Base-by-base conservation (phyloP, 2,797 vertebrate genomes). In the Mus spretus region DNA sequence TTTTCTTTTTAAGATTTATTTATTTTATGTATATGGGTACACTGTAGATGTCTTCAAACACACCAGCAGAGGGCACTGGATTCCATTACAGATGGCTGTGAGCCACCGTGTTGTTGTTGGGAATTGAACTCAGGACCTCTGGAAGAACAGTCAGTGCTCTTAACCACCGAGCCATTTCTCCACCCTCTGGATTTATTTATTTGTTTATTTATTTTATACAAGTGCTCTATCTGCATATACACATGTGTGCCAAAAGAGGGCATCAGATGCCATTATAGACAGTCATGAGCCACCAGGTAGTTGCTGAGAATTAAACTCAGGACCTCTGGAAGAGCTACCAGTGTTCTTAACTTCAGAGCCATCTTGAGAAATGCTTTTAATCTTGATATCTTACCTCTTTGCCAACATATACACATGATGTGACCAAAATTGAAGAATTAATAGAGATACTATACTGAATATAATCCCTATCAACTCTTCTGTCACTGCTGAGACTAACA, bases 351-450 rank as follows among this genome's bases (percentile, higher is more conserved):
- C 67, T 15, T n/a, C 67, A 70, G 34, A n/a, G 67, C 34, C 67
- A 19, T 70, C 67, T n/a, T 34, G 55, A 92, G 59, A 31, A 89
- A n/a, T n/a, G 44, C 26, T 74, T 53, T 28, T 85, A 89, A 87
- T 85, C 78, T 90, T 40, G 40, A 47, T 55, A 34, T 65, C 22
- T 79, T 81, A 86, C 37, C 31, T 34, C 65, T 63, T n/a, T 86
- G 28, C 12, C 88, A 80, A 2, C 50, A 70, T 70, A n/a, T 70
- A 79, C n/a, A 79, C 50, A 37, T 6, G 47, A 91, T 28, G 3
- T 28, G 44, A 72, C 78, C 77, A 77, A 95, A 84, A 91, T 50
- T 9, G 31, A 96, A 92, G 72, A 44, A 87, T 7, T 53, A 89
- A 47, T 61, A 50, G 22, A 77, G 80, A 17, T 47, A 89, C 34